phyloP scores from a whole-genome alignment of 2,888 invertebrate species.

The Amphipyra berbera region DNA sequence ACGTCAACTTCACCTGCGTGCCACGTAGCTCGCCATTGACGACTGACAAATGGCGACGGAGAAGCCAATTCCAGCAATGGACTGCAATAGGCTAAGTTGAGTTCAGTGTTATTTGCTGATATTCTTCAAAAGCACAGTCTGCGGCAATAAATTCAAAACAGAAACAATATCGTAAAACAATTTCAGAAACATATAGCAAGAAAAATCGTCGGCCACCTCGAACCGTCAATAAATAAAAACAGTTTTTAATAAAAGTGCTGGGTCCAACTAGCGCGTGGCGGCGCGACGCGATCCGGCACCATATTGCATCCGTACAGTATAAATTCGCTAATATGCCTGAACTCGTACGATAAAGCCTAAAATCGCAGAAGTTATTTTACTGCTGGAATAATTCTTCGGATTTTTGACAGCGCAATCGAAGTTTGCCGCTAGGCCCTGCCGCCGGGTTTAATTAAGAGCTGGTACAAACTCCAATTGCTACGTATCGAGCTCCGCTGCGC shows the following conservation, averaged over 20 bases:
- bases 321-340: conserved; percentile 89
- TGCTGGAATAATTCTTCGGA: conserved; percentile 88
- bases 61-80: not conserved
- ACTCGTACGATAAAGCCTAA: conserved; percentile 88
- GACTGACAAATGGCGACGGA: no score
- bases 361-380: conserved; percentile 88
- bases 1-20: no score
- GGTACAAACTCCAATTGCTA: conserved; percentile 77
- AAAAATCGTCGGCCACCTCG: conserved; percentile 73
- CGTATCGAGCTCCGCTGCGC: conserved; percentile 73
- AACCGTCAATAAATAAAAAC: conserved; percentile 85
- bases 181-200: conserved; percentile 65
- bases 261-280: conserved; percentile 71
- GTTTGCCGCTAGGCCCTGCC: conserved; percentile 85
- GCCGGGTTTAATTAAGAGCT: conserved; percentile 86
- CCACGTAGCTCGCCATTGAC: no score
- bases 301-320: conserved; percentile 85
- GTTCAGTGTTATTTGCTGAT: conserved; percentile 27
- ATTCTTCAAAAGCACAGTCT: conserved; percentile 33
- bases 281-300: conserved; percentile 72
- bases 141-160: conserved; percentile 47
- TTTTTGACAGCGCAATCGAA: conserved; percentile 90
- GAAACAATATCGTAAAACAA: conserved; percentile 53
- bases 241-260: conserved; percentile 86
- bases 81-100: not conserved